Base-by-base conservation (phyloP, 2,113 vertebrate genomes). In the Aleadryas rufinucha region DNA sequence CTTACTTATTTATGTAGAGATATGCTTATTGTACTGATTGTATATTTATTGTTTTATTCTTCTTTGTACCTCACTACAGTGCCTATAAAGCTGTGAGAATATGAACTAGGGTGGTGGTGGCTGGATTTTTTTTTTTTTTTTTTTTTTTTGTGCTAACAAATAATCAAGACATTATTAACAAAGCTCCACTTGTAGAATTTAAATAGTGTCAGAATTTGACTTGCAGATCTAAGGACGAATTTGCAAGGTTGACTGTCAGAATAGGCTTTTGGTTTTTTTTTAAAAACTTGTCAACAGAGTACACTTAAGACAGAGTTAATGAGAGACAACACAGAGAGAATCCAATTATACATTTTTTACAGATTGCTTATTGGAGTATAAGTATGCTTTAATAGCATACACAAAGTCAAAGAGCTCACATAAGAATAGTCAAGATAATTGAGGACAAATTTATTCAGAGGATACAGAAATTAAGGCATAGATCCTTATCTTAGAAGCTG, bases 271-370 rank as follows among this genome's bases (percentile, higher is more conserved):
- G 14, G 0, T 44, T 56, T 81, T 95, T 75, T 66, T 35, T 8
- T 44, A 78, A 84, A 84, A 87, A 44, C 83, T 97, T 94, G 85
- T 95, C 94, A 95, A 92, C 68, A 77, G 82, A 92, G 83, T 84
- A 90, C 83, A 81, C 71, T 92, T 93, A 94, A 95, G 75, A 65
- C 37, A 70, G 79, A 84, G 75, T 69, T 91, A 94, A 93, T 92
- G 84, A 95, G 85, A 88, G 85, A 84, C 63, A 95, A 86, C 86
- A 93, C 75, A 95, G 28, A 93, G 79, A 92, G 86, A 90, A 95
- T 89, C 86, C 76, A 96, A 94, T 93, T 96, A 96, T 39, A 89
- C 16, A 41, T 85, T 95, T 97, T 92, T 94, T 93, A 77, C 90
- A 78, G 86, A 87, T 95, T 74, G 79, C 64, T 93, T 95, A 84